Conservation (phyloP, 2,113 vertebrate species). For the Mellivora capensis region DNA sequence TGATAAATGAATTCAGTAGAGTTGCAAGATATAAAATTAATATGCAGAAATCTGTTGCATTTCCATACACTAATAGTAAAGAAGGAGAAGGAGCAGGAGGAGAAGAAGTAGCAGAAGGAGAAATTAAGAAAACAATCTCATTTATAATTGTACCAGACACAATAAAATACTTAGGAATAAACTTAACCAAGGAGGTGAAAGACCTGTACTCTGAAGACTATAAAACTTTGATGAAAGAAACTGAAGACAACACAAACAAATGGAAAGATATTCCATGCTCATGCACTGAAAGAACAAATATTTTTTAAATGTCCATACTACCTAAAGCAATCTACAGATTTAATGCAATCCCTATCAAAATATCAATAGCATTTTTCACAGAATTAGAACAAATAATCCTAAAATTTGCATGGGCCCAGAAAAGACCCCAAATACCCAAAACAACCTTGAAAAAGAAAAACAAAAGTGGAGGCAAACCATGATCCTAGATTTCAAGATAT, state of each 20-base stretch:
- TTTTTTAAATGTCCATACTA: background rate
- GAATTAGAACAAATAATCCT: background rate
- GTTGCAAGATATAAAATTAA: background rate
- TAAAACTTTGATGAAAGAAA: background rate
- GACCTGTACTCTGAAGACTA: background rate
- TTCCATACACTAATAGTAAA: background rate
- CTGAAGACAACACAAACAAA: background rate
- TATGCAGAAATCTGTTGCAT: background rate
- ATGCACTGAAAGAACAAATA: background rate
- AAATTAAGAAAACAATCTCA: background rate
- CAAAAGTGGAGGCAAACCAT: background rate
- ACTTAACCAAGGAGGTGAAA: background rate
- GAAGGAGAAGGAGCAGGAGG: background rate
- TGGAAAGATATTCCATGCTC: background rate
- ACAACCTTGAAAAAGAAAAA: background rate
- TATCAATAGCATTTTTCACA: background rate
- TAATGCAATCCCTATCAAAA: background rate
- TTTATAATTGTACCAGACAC: background rate
- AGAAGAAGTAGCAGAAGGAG: background rate
- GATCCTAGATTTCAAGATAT: background rate
- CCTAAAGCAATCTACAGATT: background rate
- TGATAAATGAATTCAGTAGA: background rate
- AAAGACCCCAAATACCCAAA: background rate
- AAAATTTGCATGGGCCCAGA: background rate
- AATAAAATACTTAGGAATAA: background rate